Conservation (phyloP, 1,140 invertebrate species). For the Teleopsis dalmanni region DNA sequence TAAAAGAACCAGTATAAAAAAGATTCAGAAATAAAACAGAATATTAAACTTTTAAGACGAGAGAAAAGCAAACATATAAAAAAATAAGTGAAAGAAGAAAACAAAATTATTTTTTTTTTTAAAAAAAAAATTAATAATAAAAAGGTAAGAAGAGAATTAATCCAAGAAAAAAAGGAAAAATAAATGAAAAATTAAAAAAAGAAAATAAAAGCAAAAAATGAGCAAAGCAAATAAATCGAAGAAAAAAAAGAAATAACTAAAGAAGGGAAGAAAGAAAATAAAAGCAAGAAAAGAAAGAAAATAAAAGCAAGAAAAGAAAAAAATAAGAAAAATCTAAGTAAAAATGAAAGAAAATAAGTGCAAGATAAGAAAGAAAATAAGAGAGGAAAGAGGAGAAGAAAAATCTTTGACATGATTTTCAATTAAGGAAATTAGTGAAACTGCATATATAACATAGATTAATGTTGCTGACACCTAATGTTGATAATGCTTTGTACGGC, state of each 20-base stretch:
- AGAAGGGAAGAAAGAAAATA: neutral
- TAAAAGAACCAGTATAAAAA: no score
- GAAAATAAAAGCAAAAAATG: neutral
- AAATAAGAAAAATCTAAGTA: neutral
- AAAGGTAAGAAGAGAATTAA: neutral
- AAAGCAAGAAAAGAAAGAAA: neutral
- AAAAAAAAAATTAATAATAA: neutral
- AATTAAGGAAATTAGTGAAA: no score
- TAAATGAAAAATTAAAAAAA: neutral
- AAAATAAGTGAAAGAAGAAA: neutral
- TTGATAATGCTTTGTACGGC: no score
- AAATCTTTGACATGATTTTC: no score
- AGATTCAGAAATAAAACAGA: neutral
- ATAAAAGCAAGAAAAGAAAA: neutral
- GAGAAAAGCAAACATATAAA: neutral
- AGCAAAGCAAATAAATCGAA: neutral
- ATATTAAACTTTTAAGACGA: neutral
- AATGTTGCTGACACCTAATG: no score
- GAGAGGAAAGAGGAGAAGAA: neutral
- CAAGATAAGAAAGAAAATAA: neutral
- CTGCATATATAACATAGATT: no score
- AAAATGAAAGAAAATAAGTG: neutral
- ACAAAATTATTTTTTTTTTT: conserved; percentile 1
- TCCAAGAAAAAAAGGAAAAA: neutral
- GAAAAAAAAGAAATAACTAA: neutral